Base-by-base conservation (phyloP, 2,888 invertebrate genomes). In the Hirtodrosophila histrioides region DNA sequence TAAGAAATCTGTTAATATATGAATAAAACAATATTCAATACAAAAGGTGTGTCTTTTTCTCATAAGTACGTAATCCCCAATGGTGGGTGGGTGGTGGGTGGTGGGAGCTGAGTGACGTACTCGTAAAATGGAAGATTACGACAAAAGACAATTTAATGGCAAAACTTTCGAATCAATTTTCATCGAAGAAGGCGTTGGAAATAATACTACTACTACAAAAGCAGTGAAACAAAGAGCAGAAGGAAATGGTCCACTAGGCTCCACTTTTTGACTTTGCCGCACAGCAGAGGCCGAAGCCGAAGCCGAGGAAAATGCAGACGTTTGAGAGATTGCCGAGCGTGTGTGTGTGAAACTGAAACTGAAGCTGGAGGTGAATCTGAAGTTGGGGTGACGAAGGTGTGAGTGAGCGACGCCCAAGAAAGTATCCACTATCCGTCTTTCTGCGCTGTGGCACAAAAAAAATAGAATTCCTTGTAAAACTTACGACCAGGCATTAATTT, bases 1-100 rank as follows among this genome's bases (percentile, higher is more conserved):
- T 88, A 89, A 87, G 75, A 69, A 90, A 88, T 89, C 90, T 90
- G 90, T 89, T 90, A 90, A 89, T 88, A 89, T 84, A 89, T 89
- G 84, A 88, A 89, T 84, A 88, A 86, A 69, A 69, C 31, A 41
- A 46, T 60, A 60, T 57, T 69, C 45, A 54, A 62, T 31, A 40
- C 12, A 51, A 50, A 44, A 40, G 12, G 36, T 37, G 11, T 43
- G 9, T 5, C 7, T 37, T 31, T 44, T 23, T 27, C 27, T 27
- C 27, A 27, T 39, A 27, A 35, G 27, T 43, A 23, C 43, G n/a
- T 5, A 51, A 31, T 41, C 8, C 2, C 8, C 4, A 29, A 0
- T 12, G 29, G 44, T 9, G 12, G 44, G 4, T 11, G 8, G 5
- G 39, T 4, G 12, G 44, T 9, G 12, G 44, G 4, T 11, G 8